Base-by-base conservation (phyloP, 2,113 vertebrate genomes). In the Morone saxatilis region DNA sequence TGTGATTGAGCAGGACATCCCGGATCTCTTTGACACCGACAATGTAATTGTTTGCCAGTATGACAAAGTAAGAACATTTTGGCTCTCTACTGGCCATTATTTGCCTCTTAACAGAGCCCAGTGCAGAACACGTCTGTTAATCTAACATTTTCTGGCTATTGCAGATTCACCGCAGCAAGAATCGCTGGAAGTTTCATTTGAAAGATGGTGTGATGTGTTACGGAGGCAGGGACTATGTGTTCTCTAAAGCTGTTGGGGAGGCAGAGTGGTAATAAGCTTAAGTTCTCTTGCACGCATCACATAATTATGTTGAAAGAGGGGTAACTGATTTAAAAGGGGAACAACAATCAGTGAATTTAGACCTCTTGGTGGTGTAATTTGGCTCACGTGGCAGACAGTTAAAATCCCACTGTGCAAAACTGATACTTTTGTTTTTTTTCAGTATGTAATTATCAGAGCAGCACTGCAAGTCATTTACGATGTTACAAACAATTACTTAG, bases 31-130 rank as follows among this genome's bases (percentile, higher is more conserved):
- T 93, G 98, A 99, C 88, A 98, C 97, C 0, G 97, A 99, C 86
- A 99, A 99, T 45, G 96, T 99, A 31, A 97, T 99, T 1, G 97
- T 99, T 81, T 99, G 98, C 90, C 98, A 99, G 87, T 99, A 98
- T 71, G 98, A 99, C 86, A 99, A 99, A 96, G 98, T 99, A 96
- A 88, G 91, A 88, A 65, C 12, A 1, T 38, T 16, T 51, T 16
- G n/a, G 31, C 31, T 31, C 31, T 31, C 31, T 31, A 31, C 31
- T 31, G 3, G n/a, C 17, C 8, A 22, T 51, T 10, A 1, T 45
- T 66, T 61, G 6, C 45, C 56, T 76, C 20, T 61, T 5, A 40
- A 53, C 36, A 38, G 66, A 80, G 54, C 47, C n/a, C 9, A 7
- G 17, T 19, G 12, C 41, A 51, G 4, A 77, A 16, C 17, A 2